phyloP scores from a whole-genome alignment of 2,113 vertebrate genomes.

The Malurus cyaneus region DNA sequence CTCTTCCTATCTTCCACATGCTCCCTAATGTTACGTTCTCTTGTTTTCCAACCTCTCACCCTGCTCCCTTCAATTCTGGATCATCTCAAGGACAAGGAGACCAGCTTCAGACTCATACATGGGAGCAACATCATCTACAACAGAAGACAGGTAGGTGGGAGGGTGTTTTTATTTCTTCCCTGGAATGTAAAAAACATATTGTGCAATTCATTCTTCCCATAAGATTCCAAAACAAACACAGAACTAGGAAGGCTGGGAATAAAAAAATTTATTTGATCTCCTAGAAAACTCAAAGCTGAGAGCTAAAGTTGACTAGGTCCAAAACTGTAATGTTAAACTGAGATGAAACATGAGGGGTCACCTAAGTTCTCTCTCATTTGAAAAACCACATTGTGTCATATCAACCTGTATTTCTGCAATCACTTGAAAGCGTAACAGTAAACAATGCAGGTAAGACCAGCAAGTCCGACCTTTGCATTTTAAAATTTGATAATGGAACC shows the following conservation, averaged over 20 bases:
- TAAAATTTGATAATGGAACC: not conserved
- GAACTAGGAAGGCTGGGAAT: not conserved
- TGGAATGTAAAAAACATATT: not conserved
- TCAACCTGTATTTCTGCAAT: conserved; percentile 3
- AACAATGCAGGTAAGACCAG: not conserved
- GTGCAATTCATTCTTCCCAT: not conserved
- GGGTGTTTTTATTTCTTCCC: not conserved
- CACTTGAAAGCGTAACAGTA: not conserved
- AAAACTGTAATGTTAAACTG: not conserved
- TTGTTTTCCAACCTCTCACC: accelerated
- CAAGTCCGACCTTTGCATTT: not conserved
- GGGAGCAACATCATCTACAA: not conserved
- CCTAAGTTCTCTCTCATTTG: not conserved
- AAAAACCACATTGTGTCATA: not conserved
- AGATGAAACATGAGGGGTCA: not conserved
- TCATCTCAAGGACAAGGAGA: not conserved
- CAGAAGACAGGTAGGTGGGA: not conserved
- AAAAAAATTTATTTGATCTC: not conserved
- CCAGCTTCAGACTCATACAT: not conserved
- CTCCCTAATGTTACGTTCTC: not conserved
- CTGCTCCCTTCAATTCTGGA: not conserved
- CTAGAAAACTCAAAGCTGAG: not conserved
- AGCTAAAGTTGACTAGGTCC: not conserved
- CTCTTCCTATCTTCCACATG: not conserved
- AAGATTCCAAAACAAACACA: not conserved